Base-by-base conservation (phyloP, 2,888 invertebrate genomes). In the Timema cristinae region DNA sequence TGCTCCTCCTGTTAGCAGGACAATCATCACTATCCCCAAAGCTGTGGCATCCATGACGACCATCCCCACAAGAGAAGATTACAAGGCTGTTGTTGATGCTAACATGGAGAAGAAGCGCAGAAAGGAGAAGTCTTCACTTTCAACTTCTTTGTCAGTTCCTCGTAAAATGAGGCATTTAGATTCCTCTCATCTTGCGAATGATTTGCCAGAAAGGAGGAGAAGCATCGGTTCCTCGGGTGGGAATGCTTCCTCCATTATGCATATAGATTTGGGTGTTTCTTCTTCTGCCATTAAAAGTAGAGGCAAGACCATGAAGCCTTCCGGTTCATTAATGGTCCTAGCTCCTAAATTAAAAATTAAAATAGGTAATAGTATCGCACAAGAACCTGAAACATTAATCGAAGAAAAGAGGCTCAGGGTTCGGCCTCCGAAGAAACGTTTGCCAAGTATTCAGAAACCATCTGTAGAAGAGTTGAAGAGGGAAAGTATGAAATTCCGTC, bases 41-140 rank as follows among this genome's bases (percentile, higher is more conserved):
- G 94, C 94, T 5, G 92, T 94, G 9, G 93, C 94, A 47, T 94
- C 94, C 10, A 94, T 94, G 90, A 92, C 93, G 0, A 90, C 90
- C 74, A 93, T 94, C 78, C 93, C 94, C 2, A 93, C 94, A 0
- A 87, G 92, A 76, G 93, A 94, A 76, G 94, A 94, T 79, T 93
- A 94, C 79, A 89, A 91, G 78, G 87, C 87, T 51, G 84, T 87
- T 10, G 84, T 85, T 5, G 90, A 91, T 70, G 86, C 88, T 0
- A 88, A 88, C 54, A 84, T 87, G 77, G 88, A 89, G 78, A 91
- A 93, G 81, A 91, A 92, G 78, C 86, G 90, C 71, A 79, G 85
- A 15, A 86, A 86, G 79, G 84, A 87, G 77, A 81, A 80, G 63
- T 86, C 88, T 72, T 85, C 87, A 72, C 81, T 84, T 52, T 78